These are phyloP conservation scores for Rhynchophorus ferrugineus DNA, from an alignment of 1,140 invertebrate genomes.

Conservation along the genomic window DNA sequence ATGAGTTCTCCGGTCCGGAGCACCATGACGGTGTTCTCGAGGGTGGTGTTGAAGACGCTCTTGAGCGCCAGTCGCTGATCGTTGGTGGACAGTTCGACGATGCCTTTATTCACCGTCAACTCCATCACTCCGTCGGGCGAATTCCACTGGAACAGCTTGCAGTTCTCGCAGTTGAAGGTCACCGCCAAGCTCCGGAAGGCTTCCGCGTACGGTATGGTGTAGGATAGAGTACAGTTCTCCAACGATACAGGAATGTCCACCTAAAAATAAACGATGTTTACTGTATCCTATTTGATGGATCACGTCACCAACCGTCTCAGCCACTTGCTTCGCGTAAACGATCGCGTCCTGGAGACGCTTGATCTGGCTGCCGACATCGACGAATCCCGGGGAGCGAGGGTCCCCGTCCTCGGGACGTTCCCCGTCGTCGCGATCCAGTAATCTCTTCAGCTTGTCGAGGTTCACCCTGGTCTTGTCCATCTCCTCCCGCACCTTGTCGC, in stretches of 20 bases:
- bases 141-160: slow-evolving; percentile 23
- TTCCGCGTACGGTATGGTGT: slow-evolving; percentile 43
- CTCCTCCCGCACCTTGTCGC: background rate
- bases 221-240: slow-evolving; percentile 67
- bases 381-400: slow-evolving; percentile 2
- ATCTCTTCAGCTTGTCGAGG: too few species aligned
- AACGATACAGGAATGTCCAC: slow-evolving; percentile 35
- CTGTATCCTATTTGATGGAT: too few species aligned
- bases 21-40: slow-evolving; percentile 18
- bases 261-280: slow-evolving; percentile 16
- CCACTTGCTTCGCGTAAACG: slow-evolving; percentile 67
- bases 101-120: slow-evolving; percentile 13
- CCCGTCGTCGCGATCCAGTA: too few species aligned
- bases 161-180: slow-evolving; percentile 27
- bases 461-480: background rate
- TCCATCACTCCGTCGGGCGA: background rate
- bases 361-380: slow-evolving; percentile 35
- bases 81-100: background rate
- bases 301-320: slow-evolving; percentile 69
- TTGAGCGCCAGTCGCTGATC: slow-evolving; percentile 9
- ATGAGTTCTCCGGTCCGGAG: slow-evolving; percentile 20
- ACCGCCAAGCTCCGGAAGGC: slow-evolving; percentile 24
- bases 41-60: slow-evolving; percentile 4
- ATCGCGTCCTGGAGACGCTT: slow-evolving; percentile 65
- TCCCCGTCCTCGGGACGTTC: too few species aligned